These are phyloP conservation scores for Azorinus chamasolen DNA, from an alignment of 2,888 invertebrate species.

Conservation along the genomic window DNA sequence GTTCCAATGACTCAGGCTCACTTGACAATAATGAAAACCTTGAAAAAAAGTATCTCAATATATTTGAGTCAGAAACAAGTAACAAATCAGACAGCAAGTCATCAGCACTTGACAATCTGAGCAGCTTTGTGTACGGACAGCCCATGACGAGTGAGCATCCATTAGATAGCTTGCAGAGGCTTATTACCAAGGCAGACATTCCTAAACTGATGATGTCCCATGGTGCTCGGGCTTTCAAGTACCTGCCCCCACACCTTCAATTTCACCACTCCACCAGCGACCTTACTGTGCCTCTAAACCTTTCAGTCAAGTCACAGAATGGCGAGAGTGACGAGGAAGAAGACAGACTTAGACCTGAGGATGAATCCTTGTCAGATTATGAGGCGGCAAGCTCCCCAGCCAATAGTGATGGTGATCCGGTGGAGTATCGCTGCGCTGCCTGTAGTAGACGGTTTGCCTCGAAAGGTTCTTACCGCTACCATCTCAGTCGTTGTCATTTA, in stretches of 20 bases:
- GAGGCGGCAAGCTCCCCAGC: conserved; percentile 65
- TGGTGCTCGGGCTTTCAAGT: conserved; percentile 55
- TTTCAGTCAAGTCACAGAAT: conserved; percentile 71
- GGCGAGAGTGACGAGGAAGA: conserved; percentile 61
- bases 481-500: conserved; percentile 89
- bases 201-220: conserved; percentile 66
- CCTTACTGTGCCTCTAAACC: conserved; percentile 72
- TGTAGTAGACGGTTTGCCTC: conserved; percentile 93
- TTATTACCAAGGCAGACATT: conserved; percentile 97
- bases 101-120: conserved; percentile 84
- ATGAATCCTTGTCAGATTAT: conserved; percentile 67
- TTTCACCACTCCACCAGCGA: conserved; percentile 62
- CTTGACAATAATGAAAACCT: conserved; percentile 63
- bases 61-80: conserved; percentile 53
- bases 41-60: conserved; percentile 72
- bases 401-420: conserved; percentile 74
- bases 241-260: conserved; percentile 62
- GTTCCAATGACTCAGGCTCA: conserved; percentile 41
- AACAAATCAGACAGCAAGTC: conserved; percentile 55
- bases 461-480: conserved; percentile 98
- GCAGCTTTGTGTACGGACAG: conserved; percentile 85
- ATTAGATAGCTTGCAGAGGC: conserved; percentile 96
- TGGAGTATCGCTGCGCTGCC: conserved; percentile 81
- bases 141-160: conserved; percentile 91
- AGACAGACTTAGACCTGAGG: conserved; percentile 44